These are phyloP conservation scores for Trichoplusia ni DNA, from an alignment of 1,140 invertebrate genomes.

Conservation along the genomic window DNA sequence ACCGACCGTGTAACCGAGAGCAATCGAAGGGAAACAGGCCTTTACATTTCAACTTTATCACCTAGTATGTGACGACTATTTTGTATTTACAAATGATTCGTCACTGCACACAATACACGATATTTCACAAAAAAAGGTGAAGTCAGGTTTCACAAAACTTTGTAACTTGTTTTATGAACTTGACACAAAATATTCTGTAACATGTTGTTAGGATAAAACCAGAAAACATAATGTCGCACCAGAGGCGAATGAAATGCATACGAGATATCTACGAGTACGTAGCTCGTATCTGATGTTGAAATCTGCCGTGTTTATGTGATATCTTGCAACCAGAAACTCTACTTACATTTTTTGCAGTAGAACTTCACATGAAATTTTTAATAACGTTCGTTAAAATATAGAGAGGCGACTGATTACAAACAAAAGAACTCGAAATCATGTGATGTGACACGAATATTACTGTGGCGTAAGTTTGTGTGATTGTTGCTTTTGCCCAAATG, in stretches of 20 bases:
- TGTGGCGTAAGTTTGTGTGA: no score
- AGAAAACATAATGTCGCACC: slow-evolving; percentile 18
- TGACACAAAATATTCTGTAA: slow-evolving; percentile 19
- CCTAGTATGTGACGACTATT: no score
- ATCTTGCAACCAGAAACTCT: neutral
- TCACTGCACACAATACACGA: no score
- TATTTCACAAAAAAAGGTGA: no score
- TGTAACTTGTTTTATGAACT: slow-evolving; percentile 18
- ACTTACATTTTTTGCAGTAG: slow-evolving; percentile 1
- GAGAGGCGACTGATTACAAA: no score
- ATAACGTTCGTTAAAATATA: neutral
- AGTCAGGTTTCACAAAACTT: no score
- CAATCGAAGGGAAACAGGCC: neutral
- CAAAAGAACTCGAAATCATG: no score
- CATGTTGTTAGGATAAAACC: slow-evolving; percentile 13
- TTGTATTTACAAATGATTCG: no score
- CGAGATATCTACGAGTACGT: slow-evolving; percentile 1
- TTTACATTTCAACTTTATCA: neutral
- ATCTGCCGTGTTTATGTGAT: neutral
- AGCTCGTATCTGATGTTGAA: slow-evolving; percentile 8
- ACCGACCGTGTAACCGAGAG: neutral
- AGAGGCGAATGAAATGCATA: slow-evolving; percentile 23
- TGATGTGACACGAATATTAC: no score
- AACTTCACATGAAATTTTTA: neutral
- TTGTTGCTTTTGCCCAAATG: no score